Conservation (phyloP, 1,140 invertebrate species). For the Drosophila bocki region DNA sequence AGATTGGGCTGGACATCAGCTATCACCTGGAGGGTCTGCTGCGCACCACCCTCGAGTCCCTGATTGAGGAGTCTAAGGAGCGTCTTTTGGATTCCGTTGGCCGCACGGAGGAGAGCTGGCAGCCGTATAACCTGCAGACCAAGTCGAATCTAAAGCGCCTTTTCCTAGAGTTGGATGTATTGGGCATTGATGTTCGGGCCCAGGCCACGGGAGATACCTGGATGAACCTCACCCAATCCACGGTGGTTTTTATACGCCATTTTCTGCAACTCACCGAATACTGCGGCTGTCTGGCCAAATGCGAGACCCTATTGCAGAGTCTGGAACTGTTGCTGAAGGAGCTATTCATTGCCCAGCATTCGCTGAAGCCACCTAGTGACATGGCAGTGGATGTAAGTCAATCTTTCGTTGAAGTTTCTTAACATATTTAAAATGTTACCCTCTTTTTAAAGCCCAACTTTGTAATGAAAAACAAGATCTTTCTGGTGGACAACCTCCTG, state of each 20-base stretch:
- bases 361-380: constrained; percentile 70
- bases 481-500: constrained; percentile 77
- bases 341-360: constrained; percentile 76
- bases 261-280: constrained; percentile 77
- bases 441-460: constrained; percentile 73
- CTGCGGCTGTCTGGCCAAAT: constrained; percentile 77
- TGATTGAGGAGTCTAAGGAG: constrained; percentile 80
- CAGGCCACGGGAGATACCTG: constrained; percentile 84
- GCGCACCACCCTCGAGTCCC: constrained; percentile 87
- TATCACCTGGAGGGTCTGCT: constrained; percentile 94
- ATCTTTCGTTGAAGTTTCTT: no score
- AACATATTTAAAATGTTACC: background rate
- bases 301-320: constrained; percentile 69
- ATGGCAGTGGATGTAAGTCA: constrained; percentile 77
- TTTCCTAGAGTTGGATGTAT: constrained; percentile 85
- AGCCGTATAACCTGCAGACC: constrained; percentile 89
- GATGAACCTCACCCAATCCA: constrained; percentile 83
- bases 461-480: constrained; percentile 82
- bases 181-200: constrained; percentile 84
- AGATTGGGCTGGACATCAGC: constrained; percentile 88
- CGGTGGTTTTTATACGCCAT: constrained; percentile 78
- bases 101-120: constrained; percentile 91
- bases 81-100: constrained; percentile 89
- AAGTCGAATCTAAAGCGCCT: constrained; percentile 86
- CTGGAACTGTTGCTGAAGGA: constrained; percentile 72